Base-by-base conservation (phyloP, 2,113 vertebrate genomes). In the Pseudorectes ferrugineus region DNA sequence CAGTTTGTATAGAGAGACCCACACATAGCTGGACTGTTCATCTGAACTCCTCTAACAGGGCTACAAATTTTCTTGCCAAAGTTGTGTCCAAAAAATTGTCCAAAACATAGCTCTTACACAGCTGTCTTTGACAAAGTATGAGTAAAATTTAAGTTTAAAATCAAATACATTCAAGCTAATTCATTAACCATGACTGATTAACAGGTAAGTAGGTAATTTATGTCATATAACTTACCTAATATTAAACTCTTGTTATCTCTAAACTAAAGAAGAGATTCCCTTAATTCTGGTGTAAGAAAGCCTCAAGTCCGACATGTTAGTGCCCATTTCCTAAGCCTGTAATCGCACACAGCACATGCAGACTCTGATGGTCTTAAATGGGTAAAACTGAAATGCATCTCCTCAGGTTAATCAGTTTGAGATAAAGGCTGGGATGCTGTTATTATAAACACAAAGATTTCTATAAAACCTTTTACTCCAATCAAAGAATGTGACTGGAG, bases 341-440 rank as follows among this genome's bases (percentile, higher is more conserved):
- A 76, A 70, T 43, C 5, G 4, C 48, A 75, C 0, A 2, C 24
- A 5, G 35, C 40, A 33, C 10, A 2, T 0, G 6, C 68, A 16
- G 45, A 11, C 59, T 46, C 33, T 17, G 42, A 10, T 38, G 21
- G 38, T 38, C 51, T 46, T 66, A 26, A 16, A 31, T 0, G 4
- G 16, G 28, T 7, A 36, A 77, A 51, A 43, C 17, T 19, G 19
- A 66, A 77, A 71, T 0, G 1, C 38, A 51, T 23, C 36, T 81
- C 76, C 6, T 1, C 5, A 9, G 18, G 51, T 42, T 10, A 55
- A 61, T 15, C 19, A 14, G 8, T 59, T 3, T 35, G 45, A 88
- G 42, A 65, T 6, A 57, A 0, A 1, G 40, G 11, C 12, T 49
- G 16, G 8, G 5, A 12, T 12, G 9, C 19, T 57, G 11, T 46